Percentiles rank a stretch among this genome's conserved stretches.
Evolutionary conservation across 2,888 invertebrate genomes (phyloP).

Genomic region (Apantesis nais): DNA sequence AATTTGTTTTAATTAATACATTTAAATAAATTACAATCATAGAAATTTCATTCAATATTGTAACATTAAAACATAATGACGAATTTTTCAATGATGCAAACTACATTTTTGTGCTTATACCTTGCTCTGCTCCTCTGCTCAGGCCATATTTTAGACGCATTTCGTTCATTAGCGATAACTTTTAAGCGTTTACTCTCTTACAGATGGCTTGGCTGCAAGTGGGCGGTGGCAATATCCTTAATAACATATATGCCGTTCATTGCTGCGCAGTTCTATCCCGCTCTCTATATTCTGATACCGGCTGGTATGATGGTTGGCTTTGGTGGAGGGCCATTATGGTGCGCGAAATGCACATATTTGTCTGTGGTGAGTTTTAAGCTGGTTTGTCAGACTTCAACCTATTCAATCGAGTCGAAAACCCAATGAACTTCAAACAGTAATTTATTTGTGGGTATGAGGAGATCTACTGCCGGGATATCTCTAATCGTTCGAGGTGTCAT

Average conservation of each 20-base stretch:
- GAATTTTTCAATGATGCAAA: not conserved
- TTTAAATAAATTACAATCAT: not conserved
- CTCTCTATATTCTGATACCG: slow-evolving; percentile 93
- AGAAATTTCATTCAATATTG: not conserved
- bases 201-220: slow-evolving; percentile 96
- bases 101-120: too few relatives aligned
- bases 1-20: not conserved
- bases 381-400: not conserved
- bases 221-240: slow-evolving; percentile 94
- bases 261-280: slow-evolving; percentile 95
- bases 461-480: too few relatives aligned
- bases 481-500: too few relatives aligned
- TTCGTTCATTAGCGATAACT: not conserved
- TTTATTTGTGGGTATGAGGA: too few relatives aligned
- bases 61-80: not conserved
- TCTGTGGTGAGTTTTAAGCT: slow-evolving; percentile 88
- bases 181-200: not conserved
- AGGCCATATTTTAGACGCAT: not conserved
- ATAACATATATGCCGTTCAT: slow-evolving; percentile 97
- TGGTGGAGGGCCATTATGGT: slow-evolving; percentile 97
- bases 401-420: not conserved
- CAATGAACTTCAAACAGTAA: not conserved
- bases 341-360: slow-evolving; percentile 97
- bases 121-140: too few relatives aligned
- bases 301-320: slow-evolving; percentile 93